Percentiles rank a stretch among this genome's conserved stretches.
phyloP scores from a whole-genome alignment of 2,888 invertebrate genomes.

The Gastrophysa polygoni region DNA sequence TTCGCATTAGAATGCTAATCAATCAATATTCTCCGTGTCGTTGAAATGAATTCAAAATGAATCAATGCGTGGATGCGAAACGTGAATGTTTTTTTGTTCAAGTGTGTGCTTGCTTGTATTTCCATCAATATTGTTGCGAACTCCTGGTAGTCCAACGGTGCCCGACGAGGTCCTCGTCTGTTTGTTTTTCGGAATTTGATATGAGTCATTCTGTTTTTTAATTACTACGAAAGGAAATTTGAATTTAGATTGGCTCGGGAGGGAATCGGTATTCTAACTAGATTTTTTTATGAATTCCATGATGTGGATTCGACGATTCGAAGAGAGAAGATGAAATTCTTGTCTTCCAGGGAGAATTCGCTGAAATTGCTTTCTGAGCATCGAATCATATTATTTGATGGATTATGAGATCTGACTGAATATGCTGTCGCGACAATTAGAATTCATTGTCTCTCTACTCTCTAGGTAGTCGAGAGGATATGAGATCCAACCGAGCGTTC shows the following conservation, averaged over 20 bases:
- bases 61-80: too few relatives aligned
- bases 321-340: background rate
- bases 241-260: constrained; percentile 14
- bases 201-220: background rate
- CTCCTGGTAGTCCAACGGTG: background rate
- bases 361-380: background rate
- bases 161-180: background rate
- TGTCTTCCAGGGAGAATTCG: background rate
- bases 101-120: background rate
- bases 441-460: background rate
- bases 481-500: background rate
- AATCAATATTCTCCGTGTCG: too few relatives aligned
- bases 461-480: background rate
- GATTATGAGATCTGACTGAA: background rate
- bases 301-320: background rate
- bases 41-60: too few relatives aligned
- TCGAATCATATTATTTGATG: background rate
- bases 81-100: background rate
- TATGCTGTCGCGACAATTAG: background rate
- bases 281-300: constrained; percentile 2
- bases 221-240: constrained; percentile 7
- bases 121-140: background rate
- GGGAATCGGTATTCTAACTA: constrained; percentile 9
- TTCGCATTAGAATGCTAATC: too few relatives aligned
- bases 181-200: constrained; percentile 5